A percentile compares a stretch with the other conserved stretches of the same genome.
Conservation (phyloP, 2,888 invertebrate species). For the Octonoba sinensis region DNA sequence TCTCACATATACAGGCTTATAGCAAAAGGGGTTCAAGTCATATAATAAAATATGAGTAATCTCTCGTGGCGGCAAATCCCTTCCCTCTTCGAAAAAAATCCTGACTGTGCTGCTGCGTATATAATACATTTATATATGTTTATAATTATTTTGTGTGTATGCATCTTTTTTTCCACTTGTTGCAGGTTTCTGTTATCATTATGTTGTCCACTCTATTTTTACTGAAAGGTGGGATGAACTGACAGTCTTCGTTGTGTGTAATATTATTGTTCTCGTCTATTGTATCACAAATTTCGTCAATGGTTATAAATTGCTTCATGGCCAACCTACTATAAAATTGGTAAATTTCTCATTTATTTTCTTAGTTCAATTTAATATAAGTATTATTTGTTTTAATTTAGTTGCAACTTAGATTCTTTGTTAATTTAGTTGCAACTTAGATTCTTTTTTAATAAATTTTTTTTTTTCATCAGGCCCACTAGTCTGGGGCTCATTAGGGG, state of each 20-base stretch:
- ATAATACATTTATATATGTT: not conserved
- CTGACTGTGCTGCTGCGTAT: no score
- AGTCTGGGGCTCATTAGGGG: no score
- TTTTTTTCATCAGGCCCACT: no score
- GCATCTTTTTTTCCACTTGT: not conserved
- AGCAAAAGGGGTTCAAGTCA: no score
- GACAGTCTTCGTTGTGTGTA: conserved; percentile 63
- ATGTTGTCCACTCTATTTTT: conserved; percentile 62
- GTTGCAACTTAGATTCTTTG: no score
- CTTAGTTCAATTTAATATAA: not conserved
- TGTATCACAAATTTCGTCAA: conserved; percentile 56
- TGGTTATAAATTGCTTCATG: not conserved
- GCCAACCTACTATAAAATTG: conserved; percentile 41
- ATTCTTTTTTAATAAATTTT: no score
- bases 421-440: no score
- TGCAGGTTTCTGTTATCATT: conserved; percentile 60
- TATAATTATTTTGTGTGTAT: not conserved
- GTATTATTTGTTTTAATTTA: no score
- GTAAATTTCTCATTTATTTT: conserved; percentile 25
- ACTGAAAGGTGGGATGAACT: conserved; percentile 64
- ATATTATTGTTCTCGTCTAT: conserved; percentile 60
- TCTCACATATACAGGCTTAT: no score
- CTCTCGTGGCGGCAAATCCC: no score
- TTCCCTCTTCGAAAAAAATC: not conserved
- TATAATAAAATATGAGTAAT: no score